phyloP scores from a whole-genome alignment of 2,797 vertebrate genomes.

The Ctenopoma kingsleyae region DNA sequence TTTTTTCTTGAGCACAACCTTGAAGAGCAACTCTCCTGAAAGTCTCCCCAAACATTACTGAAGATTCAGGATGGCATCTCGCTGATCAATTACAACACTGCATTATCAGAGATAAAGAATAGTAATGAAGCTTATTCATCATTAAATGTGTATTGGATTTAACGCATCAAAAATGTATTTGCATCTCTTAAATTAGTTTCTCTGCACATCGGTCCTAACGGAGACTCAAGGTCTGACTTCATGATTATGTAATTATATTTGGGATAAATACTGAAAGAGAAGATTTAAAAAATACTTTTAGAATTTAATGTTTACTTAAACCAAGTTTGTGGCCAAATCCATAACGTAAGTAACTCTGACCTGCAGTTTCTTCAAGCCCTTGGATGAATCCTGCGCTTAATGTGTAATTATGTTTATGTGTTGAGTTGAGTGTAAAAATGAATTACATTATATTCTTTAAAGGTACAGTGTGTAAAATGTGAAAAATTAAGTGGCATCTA shows the following conservation, averaged over 20 bases:
- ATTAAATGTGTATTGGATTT: slow-evolving; percentile 79
- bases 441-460: no score
- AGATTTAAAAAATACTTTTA: slow-evolving; percentile 29
- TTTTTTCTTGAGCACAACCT: slow-evolving; percentile 64
- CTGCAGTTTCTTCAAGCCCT: no score
- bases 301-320: slow-evolving; percentile 37
- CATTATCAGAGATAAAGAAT: slow-evolving; percentile 76
- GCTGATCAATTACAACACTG: slow-evolving; percentile 73
- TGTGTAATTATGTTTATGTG: no score
- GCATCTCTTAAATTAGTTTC: slow-evolving; percentile 70
- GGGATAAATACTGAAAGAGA: slow-evolving; percentile 45
- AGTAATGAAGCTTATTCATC: slow-evolving; percentile 81
- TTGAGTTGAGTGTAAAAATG: no score
- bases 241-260: slow-evolving; percentile 55
- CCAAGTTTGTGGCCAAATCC: slow-evolving; percentile 33
- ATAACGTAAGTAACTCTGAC: not conserved
- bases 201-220: slow-evolving; percentile 47
- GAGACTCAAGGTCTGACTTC: slow-evolving; percentile 72
- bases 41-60: slow-evolving; percentile 65
- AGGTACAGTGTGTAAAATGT: no score
- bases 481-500: no score
- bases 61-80: slow-evolving; percentile 61
- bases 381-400: no score
- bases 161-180: slow-evolving; percentile 80
- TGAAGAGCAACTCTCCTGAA: slow-evolving; percentile 58